Conservation (phyloP, 2,113 vertebrate genomes). For the Heptranchias perlo region DNA sequence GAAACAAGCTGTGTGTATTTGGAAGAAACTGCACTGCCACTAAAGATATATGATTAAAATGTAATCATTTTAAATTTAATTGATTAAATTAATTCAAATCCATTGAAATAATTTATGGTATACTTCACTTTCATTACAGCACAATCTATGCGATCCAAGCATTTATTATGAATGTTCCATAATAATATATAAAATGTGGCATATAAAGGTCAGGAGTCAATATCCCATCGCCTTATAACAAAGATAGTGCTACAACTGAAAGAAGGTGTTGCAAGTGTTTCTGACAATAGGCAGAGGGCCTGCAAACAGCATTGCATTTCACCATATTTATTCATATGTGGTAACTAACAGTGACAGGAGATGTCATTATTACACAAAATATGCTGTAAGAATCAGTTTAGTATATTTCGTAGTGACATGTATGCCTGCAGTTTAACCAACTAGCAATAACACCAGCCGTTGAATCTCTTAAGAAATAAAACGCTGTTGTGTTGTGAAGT, state of each 20-base stretch:
- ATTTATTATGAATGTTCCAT: neutral
- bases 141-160: neutral
- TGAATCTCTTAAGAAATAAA: neutral
- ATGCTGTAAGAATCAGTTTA: neutral
- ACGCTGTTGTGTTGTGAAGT: neutral
- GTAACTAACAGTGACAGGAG: neutral
- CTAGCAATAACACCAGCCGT: neutral
- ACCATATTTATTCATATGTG: neutral
- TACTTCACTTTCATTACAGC: neutral
- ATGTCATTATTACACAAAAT: neutral
- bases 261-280: neutral
- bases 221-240: neutral
- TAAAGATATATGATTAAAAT: neutral
- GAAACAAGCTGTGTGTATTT: neutral
- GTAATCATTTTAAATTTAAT: too few species aligned
- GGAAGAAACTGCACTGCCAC: neutral
- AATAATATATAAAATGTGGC: neutral
- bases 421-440: neutral
- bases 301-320: neutral
- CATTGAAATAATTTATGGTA: neutral
- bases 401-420: neutral
- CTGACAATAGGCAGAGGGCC: neutral
- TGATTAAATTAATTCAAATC: too few species aligned
- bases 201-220: neutral
- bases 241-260: neutral